A percentile compares a stretch with the other conserved stretches of the same genome.
phyloP scores from a whole-genome alignment of 2,888 invertebrate species.

The Drosophila picticornis region DNA sequence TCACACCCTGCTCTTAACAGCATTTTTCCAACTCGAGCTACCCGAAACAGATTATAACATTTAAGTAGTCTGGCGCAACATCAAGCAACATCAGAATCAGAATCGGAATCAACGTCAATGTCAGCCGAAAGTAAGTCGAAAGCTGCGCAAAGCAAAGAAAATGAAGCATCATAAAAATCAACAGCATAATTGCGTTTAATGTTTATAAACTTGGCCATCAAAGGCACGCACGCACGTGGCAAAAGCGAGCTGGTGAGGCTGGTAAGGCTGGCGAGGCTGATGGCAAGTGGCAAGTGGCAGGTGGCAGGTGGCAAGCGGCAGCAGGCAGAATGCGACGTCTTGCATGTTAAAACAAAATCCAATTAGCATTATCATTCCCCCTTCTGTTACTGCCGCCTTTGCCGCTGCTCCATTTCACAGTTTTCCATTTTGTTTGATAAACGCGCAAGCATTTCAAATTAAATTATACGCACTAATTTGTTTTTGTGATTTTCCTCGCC shows the following conservation, averaged over 20 bases:
- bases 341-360: conserved; percentile 69
- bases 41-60: conserved; percentile 21
- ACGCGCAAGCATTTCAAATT: conserved; percentile 74
- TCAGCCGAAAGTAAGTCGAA: conserved; percentile 13
- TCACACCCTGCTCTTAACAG: background rate
- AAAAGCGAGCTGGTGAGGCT: background rate
- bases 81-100: conserved; percentile 23
- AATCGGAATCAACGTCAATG: conserved; percentile 30
- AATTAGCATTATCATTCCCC: conserved; percentile 69
- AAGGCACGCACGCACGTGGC: conserved; percentile 46
- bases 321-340: conserved; percentile 35
- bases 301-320: conserved; percentile 1
- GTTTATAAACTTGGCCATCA: conserved; percentile 76
- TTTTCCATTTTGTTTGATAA: conserved; percentile 77
- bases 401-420: conserved; percentile 60
- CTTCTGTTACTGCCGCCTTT: conserved; percentile 28
- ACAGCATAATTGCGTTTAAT: conserved; percentile 73
- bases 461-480: conserved; percentile 80
- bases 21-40: background rate
- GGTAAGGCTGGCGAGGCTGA: background rate
- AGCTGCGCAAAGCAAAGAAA: conserved; percentile 35
- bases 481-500: conserved; percentile 68
- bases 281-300: background rate
- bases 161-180: conserved; percentile 57
- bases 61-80: conserved; percentile 3